phyloP scores from a whole-genome alignment of 2,888 invertebrate species.

The Diplolepis rosae region DNA sequence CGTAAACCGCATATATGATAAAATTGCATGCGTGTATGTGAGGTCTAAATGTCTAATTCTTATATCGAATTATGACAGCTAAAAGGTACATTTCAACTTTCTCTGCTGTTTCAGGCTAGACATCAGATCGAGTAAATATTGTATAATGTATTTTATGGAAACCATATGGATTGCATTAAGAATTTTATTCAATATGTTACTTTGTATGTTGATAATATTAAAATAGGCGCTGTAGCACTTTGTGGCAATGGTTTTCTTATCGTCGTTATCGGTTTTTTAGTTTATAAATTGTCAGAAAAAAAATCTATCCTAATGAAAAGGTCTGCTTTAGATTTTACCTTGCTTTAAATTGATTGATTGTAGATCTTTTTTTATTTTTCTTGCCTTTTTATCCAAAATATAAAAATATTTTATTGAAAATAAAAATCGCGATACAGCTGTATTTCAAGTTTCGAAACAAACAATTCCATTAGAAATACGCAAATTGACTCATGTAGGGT shows the following conservation, averaged over 20 bases:
- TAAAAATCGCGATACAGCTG: constrained; percentile 21
- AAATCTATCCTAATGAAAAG: background rate
- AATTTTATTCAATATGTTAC: background rate
- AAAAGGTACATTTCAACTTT: background rate
- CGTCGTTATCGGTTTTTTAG: constrained; percentile 10
- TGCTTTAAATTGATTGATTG: background rate
- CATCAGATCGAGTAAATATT: background rate
- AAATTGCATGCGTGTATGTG: constrained; percentile 11
- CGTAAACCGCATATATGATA: background rate
- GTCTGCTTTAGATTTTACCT: constrained; percentile 2
- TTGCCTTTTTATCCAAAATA: constrained; percentile 3
- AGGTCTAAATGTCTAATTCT: constrained; percentile 2
- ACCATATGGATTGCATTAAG: background rate
- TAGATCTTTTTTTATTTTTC: constrained; percentile 19
- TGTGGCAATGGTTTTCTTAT: background rate
- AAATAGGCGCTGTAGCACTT: constrained; percentile 6
- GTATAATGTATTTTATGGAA: background rate
- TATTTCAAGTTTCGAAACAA: constrained; percentile 14
- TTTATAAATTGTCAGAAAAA: background rate
- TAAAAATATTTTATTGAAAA: background rate
- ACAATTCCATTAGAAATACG: constrained; percentile 1
- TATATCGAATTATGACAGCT: background rate
- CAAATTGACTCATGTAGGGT: background rate
- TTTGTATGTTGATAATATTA: background rate
- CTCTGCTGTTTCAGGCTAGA: background rate